Conservation (phyloP, 2,888 invertebrate genomes). For the Sesia apiformis region DNA sequence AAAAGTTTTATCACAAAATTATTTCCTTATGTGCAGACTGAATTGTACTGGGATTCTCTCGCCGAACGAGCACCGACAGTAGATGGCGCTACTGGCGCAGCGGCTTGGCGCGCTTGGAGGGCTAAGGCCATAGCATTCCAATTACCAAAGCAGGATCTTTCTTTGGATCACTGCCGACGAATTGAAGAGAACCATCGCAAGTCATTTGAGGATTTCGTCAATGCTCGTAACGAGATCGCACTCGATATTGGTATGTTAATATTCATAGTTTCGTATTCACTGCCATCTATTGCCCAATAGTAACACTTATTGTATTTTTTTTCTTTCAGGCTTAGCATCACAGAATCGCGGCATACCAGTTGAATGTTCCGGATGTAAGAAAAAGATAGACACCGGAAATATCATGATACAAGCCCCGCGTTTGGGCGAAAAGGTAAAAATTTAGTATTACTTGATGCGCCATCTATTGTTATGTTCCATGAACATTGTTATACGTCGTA, state of each 20-base stretch:
- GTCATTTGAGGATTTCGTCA: slow-evolving; percentile 94
- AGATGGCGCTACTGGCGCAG: slow-evolving; percentile 54
- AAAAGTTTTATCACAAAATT: not conserved
- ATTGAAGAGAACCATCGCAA: slow-evolving; percentile 84
- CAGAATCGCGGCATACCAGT: slow-evolving; percentile 71
- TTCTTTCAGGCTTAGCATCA: slow-evolving; percentile 73
- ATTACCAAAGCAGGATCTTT: slow-evolving; percentile 95
- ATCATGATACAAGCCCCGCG: slow-evolving; percentile 90
- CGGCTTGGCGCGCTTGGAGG: slow-evolving; percentile 60
- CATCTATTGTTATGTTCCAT: slow-evolving; percentile 13
- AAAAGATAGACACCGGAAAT: slow-evolving; percentile 84
- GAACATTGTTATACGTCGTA: too few species aligned
- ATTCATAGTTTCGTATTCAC: not conserved
- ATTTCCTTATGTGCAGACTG: slow-evolving; percentile 77
- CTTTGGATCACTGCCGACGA: slow-evolving; percentile 90
- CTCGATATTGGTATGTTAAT: slow-evolving; percentile 86
- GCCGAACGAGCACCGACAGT: slow-evolving; percentile 77
- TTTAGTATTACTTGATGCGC: slow-evolving; percentile 4
- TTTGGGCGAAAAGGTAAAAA: slow-evolving; percentile 78
- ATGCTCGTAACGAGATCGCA: slow-evolving; percentile 95
- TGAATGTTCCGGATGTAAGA: slow-evolving; percentile 89
- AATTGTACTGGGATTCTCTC: slow-evolving; percentile 93
- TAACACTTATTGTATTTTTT: slow-evolving; percentile 5
- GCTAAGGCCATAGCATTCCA: slow-evolving; percentile 83
- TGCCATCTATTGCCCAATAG: slow-evolving; percentile 15